Percentiles rank a stretch among this genome's conserved stretches.
Evolutionary conservation across 2,888 invertebrate species (phyloP).

Genomic region (Pseudanteris insignis): DNA sequence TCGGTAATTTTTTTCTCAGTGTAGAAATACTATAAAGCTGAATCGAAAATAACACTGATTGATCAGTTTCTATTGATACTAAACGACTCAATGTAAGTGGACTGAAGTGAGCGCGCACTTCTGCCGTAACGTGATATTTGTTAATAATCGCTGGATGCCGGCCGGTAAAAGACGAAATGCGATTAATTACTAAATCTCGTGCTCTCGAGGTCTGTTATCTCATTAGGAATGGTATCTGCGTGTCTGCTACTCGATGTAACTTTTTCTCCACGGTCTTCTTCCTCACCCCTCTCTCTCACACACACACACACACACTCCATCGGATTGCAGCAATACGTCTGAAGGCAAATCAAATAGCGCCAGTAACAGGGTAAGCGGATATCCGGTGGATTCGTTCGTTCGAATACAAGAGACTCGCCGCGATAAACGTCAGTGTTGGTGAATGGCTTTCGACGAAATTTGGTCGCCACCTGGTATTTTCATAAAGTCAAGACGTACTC

Average conservation of each 20-base stretch:
- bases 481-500: conserved; percentile 40
- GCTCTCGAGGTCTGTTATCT: conserved; percentile 39
- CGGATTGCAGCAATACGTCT: conserved; percentile 36
- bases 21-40: no score
- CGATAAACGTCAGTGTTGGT: conserved; percentile 41
- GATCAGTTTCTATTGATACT: no score
- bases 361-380: conserved; percentile 58
- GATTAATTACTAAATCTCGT: conserved; percentile 35
- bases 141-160: conserved; percentile 9
- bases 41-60: no score
- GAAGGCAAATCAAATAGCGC: conserved; percentile 34
- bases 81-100: no score
- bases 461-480: conserved; percentile 53
- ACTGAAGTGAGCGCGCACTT: neutral
- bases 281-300: no score
- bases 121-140: conserved; percentile 13
- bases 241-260: conserved; percentile 37
- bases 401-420: conserved; percentile 42
- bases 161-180: conserved; percentile 11
- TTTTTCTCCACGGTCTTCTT: conserved; percentile 8
- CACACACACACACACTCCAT: no score
- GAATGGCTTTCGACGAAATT: conserved; percentile 46
- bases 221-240: conserved; percentile 44
- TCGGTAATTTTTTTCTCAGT: no score
- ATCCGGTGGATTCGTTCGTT: conserved; percentile 55